Evolutionary conservation across 2,888 invertebrate species (phyloP).

Genomic region (Blera fallax): DNA sequence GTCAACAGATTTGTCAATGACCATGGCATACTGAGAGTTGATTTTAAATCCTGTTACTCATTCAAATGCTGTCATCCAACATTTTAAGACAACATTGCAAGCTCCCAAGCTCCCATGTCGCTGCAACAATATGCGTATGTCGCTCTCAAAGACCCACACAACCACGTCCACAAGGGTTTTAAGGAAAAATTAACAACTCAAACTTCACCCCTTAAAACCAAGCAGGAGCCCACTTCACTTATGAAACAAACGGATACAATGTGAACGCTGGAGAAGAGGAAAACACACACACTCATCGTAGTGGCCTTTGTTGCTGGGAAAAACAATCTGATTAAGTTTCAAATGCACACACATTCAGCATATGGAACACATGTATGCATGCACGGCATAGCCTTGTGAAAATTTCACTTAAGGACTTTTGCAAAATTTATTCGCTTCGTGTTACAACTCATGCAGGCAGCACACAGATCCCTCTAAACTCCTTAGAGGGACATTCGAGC

Average conservation of each 20-base stretch:
- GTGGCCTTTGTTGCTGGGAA: not conserved
- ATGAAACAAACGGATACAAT: not conserved
- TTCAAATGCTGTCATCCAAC: too few species aligned
- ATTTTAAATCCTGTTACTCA: too few species aligned
- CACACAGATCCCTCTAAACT: not conserved
- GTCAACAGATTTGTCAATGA: too few species aligned
- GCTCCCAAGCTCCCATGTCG: too few species aligned
- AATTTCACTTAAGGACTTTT: constrained; percentile 37
- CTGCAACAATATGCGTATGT: not conserved
- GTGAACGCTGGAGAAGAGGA: not conserved
- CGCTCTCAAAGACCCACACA: not conserved
- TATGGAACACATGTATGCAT: not conserved
- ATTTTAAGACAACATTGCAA: too few species aligned
- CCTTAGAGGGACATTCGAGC: not conserved
- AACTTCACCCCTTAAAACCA: not conserved
- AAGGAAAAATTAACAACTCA: not conserved
- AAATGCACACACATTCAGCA: constrained; percentile 2
- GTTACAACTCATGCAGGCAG: not conserved
- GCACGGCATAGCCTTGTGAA: not conserved
- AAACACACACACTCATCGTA: not conserved
- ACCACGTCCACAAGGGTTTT: not conserved
- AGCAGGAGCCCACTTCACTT: not conserved
- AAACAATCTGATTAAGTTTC: constrained; percentile 18
- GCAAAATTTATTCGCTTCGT: constrained; percentile 20
- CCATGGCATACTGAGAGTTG: too few species aligned